Evolutionary conservation across 2,113 vertebrate genomes (phyloP), one percentile per base, ranked within the genome.

Genomic region (Bostrychus sinensis): DNA sequence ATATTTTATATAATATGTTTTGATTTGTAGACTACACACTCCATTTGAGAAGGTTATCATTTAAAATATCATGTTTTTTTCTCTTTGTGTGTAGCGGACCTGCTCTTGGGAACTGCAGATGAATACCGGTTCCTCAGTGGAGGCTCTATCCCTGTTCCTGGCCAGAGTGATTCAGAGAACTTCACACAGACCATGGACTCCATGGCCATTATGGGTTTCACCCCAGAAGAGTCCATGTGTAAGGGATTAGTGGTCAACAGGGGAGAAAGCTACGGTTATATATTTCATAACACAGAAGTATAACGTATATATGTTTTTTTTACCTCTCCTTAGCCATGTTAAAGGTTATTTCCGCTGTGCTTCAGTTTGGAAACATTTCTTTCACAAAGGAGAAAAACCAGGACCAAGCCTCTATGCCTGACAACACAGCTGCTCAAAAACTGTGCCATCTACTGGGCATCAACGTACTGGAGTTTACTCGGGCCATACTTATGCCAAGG

Each of bases 341-440:
- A 54, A 94, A 92, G 86, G 92, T 93, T 51, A 92, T 95, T 66
- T 96, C 95, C 0, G 83, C 95, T 0, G 94, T 95, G 62, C 92
- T 96, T 53, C 95, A 96, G 88, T 96, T 96, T 12, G 95, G 95
- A 16, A 96, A 96, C 75, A 90, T 96, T 34, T 74, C 87, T 42
- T 94, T 96, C 77, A 92, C 88, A 45, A 93, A 92, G 39, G 95
- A 96, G 61, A 91, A 95, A 43, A 94, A 94, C 81, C 91, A 93
- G 0, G 95, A 96, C 62, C 95, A 96, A 72, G 95, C 95, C 7
- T 94, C 95, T 7, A 96, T 96, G 95, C 95, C 95, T 0, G 94
- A 96, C 54, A 94, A 97, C 91, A 97, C 95, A 70, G 94, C 95
- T 23, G 95, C 95, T 3, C 95, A 96, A 91, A 96, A 96, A 80